Conservation (phyloP, 2,113 vertebrate genomes). For the Mugil cephalus region DNA sequence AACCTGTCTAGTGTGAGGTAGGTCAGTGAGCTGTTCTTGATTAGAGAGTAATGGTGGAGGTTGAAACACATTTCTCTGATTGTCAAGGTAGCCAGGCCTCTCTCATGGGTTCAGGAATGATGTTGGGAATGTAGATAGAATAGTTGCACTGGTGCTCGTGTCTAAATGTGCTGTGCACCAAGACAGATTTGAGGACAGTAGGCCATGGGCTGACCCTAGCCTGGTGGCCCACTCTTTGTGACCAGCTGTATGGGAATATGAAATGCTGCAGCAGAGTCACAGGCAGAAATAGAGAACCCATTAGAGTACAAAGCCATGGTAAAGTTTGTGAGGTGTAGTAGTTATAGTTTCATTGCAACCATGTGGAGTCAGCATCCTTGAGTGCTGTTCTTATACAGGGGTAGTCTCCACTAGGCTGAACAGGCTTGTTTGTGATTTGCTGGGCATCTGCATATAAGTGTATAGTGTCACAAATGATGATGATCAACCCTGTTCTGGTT, state of each 20-base stretch:
- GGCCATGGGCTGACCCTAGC: neutral
- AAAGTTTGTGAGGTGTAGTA: slow-evolving; percentile 8
- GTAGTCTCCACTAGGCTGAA: neutral
- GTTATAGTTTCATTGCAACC: slow-evolving; percentile 16
- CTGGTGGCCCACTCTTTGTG: slow-evolving; percentile 2
- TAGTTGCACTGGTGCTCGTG: neutral
- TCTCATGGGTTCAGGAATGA: neutral
- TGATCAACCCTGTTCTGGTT: slow-evolving; percentile 22
- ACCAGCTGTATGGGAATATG: slow-evolving; percentile 21
- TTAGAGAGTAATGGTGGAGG: neutral
- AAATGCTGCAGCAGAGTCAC: slow-evolving; percentile 5
- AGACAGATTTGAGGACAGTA: neutral
- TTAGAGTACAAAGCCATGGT: slow-evolving; percentile 20
- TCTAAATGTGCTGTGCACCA: neutral
- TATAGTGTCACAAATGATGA: slow-evolving; percentile 14
- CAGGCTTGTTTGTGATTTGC: slow-evolving; percentile 5
- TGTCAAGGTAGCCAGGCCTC: neutral
- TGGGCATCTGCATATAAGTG: slow-evolving; percentile 18
- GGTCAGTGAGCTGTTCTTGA: slow-evolving; percentile 33
- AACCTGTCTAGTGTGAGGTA: slow-evolving; percentile 40
- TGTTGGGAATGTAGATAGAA: neutral
- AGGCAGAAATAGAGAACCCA: neutral
- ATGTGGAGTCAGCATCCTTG: slow-evolving; percentile 14
- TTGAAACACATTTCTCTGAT: neutral
- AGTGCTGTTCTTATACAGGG: neutral